Evolutionary conservation across 2,888 invertebrate genomes (phyloP), one percentile per base, ranked within the genome.

Genomic region (Eugnorisma glareosa): DNA sequence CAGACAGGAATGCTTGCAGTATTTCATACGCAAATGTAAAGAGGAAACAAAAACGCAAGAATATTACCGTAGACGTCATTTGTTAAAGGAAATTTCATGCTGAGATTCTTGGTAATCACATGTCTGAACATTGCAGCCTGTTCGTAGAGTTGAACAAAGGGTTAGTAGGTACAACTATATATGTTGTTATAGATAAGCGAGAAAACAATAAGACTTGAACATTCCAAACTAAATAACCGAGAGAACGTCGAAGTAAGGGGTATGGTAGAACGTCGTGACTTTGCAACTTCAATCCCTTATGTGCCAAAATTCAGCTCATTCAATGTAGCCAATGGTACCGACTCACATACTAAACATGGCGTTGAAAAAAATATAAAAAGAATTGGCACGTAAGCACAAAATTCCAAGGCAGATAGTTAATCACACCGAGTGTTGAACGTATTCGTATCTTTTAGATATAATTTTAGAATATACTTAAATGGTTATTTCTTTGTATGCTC

Each of bases 1-100:
- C 86, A 83, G 85, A 82, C 87, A 85, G 78, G 83, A 88, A 89
- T 88, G 82, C 79, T 71, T 67, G 79, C 81, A 77, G 68, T 85
- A 78, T 75, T 77, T 82, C 68, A 69, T 74, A 77, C 64, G 51
- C n/a, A 73, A 86, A 83, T 67, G 51, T 63, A 51, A 37, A 69
- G 73, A 63, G 40, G 37, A 28, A 71, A 73, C 45, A 54, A 57
- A 84, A 68, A 73, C 51, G 31, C 31, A 57, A 37, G 21, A 37
- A 67, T 24, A n/a, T n/a, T 51, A 28, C 45, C 18, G 48, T 35
- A 67, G 45, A 70, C 45, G 28, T 59, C 37, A 51, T 85, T 82
- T 72, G 8, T 31, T 68, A 57, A 67, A 83, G 74, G 5, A 69
- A 10, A 57, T 70, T 84, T 57, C 51, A 7, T n/a, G 43, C 69